Conservation (phyloP, 1,140 invertebrate species). For the Aphidius ervi region DNA sequence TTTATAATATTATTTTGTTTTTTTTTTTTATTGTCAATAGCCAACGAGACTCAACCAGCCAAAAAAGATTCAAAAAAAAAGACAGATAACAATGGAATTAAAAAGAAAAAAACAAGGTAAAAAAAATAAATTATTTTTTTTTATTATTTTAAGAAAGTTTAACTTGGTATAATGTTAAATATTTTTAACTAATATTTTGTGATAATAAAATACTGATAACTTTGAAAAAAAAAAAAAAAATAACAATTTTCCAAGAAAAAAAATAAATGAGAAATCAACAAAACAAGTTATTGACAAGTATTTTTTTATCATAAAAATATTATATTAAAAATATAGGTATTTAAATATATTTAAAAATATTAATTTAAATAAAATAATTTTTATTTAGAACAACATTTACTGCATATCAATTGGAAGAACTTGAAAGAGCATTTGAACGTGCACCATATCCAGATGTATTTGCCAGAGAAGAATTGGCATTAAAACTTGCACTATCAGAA, state of each 20-base stretch:
- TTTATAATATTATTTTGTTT: conserved; percentile 12
- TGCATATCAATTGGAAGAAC: conserved; percentile 89
- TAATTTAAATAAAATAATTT: conserved; percentile 6
- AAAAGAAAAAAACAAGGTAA: conserved; percentile 92
- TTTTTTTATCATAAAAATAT: background rate
- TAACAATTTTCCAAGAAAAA: background rate
- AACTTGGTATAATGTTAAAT: too few relatives aligned
- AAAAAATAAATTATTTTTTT: conserved; percentile 17
- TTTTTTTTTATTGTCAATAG: conserved; percentile 33
- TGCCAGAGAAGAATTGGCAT: conserved; percentile 87
- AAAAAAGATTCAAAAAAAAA: conserved; percentile 82
- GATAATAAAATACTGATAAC: too few relatives aligned
- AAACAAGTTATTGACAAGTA: background rate
- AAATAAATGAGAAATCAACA: background rate
- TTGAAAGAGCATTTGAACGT: conserved; percentile 89
- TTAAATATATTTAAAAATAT: background rate
- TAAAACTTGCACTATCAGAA: conserved; percentile 86
- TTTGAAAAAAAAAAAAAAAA: background rate
- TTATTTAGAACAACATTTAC: conserved; percentile 87
- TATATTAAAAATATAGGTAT: background rate
- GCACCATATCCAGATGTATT: conserved; percentile 97
- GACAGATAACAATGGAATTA: conserved; percentile 79
- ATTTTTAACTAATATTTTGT: too few relatives aligned
- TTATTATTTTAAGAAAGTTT: background rate
- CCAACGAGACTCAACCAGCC: conserved; percentile 47